phyloP scores from a whole-genome alignment of 2,113 vertebrate species.

The Rafetus swinhoei region DNA sequence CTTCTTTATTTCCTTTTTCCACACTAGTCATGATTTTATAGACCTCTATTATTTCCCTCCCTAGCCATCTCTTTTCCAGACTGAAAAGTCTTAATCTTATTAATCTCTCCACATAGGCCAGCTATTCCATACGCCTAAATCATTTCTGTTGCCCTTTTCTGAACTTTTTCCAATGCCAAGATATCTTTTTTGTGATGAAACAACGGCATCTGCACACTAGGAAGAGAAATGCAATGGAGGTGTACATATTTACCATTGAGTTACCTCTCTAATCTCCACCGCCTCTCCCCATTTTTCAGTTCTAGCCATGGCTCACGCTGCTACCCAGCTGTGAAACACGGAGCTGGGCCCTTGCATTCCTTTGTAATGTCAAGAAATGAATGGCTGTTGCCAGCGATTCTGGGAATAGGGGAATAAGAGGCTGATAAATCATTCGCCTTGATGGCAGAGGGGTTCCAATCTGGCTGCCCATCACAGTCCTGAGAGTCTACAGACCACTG shows the following conservation, averaged over 20 bases:
- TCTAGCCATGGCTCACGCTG: background rate
- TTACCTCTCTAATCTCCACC: background rate
- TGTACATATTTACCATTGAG: background rate
- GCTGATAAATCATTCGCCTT: background rate
- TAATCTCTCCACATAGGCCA: too few relatives aligned
- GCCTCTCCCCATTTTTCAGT: background rate
- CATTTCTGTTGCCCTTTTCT: too few relatives aligned
- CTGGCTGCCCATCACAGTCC: background rate
- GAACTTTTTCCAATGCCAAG: too few relatives aligned
- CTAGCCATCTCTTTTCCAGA: too few relatives aligned
- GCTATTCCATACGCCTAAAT: too few relatives aligned
- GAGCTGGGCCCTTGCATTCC: background rate
- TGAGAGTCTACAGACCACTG: background rate
- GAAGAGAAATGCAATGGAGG: background rate
- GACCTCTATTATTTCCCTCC: too few relatives aligned
- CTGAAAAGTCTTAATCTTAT: too few relatives aligned
- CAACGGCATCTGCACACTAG: background rate
- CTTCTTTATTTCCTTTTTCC: too few relatives aligned
- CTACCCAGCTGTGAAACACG: background rate
- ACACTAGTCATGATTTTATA: too few relatives aligned
- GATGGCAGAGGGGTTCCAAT: background rate
- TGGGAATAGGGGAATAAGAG: background rate
- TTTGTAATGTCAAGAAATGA: background rate
- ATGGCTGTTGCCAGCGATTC: background rate
- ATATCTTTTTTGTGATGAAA: too few relatives aligned